Conservation (phyloP, 2,888 invertebrate species). For the Muschampia plurimacula region DNA sequence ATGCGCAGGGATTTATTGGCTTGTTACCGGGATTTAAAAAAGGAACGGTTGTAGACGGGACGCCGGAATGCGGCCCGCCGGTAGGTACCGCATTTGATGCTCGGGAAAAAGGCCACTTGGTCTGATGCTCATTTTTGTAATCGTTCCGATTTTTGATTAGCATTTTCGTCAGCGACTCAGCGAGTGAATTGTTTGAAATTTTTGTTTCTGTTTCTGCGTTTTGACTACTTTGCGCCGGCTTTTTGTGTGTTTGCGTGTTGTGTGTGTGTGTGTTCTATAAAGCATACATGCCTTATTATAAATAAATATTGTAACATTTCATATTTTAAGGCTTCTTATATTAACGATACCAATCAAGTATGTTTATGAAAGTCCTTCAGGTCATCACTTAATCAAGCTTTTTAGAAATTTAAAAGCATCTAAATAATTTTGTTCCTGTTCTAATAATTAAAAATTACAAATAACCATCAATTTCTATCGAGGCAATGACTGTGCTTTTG, state of each 20-base stretch:
- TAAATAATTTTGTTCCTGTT: no score
- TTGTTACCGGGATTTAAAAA: constrained; percentile 84
- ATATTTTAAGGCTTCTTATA: no score
- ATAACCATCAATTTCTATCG: constrained; percentile 46
- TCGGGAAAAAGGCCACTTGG: constrained; percentile 63
- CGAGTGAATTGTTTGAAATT: constrained; percentile 19
- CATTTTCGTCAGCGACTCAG: constrained; percentile 26
- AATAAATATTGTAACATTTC: no score
- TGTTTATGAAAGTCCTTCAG: no score
- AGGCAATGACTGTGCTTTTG: constrained; percentile 45
- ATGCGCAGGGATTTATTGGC: constrained; percentile 84
- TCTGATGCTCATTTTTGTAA: constrained; percentile 75
- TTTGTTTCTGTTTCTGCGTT: constrained; percentile 10
- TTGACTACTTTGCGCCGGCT: not conserved
- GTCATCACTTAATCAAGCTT: no score
- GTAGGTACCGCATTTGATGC: constrained; percentile 68
- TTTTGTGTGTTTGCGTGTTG: no score
- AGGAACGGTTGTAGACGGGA: constrained; percentile 70
- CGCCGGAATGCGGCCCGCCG: constrained; percentile 67
- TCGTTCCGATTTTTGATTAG: constrained; percentile 65
- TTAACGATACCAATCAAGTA: no score
- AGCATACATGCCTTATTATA: no score
- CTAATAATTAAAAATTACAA: not conserved
- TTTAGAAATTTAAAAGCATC: no score
- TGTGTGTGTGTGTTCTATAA: not conserved